Conservation (phyloP, 1,140 invertebrate species). For the Papilio dardanus region DNA sequence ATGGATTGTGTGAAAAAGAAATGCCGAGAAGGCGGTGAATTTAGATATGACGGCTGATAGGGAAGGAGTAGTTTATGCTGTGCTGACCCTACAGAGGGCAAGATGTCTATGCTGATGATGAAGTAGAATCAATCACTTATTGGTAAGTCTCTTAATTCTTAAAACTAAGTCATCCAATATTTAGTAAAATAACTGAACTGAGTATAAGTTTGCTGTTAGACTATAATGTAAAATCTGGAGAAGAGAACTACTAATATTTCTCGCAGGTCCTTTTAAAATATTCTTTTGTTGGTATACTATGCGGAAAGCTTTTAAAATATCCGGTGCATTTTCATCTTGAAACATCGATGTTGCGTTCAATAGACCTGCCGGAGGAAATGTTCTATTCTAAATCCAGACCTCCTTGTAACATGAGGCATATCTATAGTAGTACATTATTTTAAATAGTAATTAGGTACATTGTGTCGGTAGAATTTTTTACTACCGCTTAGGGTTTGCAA, state of each 20-base stretch:
- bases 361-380: constrained; percentile 13
- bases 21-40: too few relatives aligned
- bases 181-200: too few relatives aligned
- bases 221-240: neutral
- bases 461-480: too few relatives aligned
- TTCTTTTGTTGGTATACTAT: constrained; percentile 9
- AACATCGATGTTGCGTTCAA: constrained; percentile 12
- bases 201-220: neutral
- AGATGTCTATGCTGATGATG: too few relatives aligned
- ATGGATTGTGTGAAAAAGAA: too few relatives aligned
- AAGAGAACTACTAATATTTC: neutral
- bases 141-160: neutral
- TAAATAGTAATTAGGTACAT: too few relatives aligned
- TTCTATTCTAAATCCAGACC: neutral
- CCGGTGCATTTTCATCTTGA: constrained; percentile 20
- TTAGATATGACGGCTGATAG: too few relatives aligned
- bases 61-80: too few relatives aligned
- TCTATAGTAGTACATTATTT: neutral
- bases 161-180: too few relatives aligned
- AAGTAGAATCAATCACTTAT: too few relatives aligned
- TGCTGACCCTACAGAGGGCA: too few relatives aligned
- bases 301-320: constrained; percentile 14
- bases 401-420: neutral
- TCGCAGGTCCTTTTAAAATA: constrained; percentile 7
- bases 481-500: too few relatives aligned